Conservation (phyloP, 2,797 vertebrate genomes). For the Sylvilagus floridanus region DNA sequence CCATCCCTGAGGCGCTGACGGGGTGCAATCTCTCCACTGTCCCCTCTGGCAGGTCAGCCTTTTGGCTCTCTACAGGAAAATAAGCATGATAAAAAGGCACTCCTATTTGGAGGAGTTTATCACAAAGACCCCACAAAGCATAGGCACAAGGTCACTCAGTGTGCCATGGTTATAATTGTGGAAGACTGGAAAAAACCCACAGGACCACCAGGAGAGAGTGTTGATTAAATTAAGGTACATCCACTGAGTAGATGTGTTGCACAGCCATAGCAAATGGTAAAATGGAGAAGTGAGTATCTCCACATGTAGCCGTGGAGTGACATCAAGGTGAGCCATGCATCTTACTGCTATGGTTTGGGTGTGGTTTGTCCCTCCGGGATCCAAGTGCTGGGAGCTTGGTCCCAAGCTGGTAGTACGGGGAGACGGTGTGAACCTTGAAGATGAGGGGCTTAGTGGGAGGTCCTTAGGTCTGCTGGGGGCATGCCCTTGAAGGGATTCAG, state of each 20-base stretch:
- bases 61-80: constrained; percentile 63
- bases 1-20: neutral
- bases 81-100: neutral
- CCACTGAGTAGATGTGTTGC: neutral
- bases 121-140: neutral
- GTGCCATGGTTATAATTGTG: neutral
- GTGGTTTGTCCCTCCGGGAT: no score
- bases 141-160: no score
- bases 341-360: no score
- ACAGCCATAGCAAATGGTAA: neutral
- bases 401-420: no score
- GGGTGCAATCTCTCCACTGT: neutral
- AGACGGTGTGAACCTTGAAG: no score
- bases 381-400: no score
- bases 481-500: no score
- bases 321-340: neutral
- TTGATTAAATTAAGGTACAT: no score
- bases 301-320: accelerated
- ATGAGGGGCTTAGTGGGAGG: no score
- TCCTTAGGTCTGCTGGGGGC: no score
- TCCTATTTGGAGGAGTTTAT: neutral
- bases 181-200: neutral
- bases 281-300: neutral
- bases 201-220: no score
- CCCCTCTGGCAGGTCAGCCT: neutral